Conservation (phyloP, 1,140 invertebrate species). For the Drosophila subpulchrella region DNA sequence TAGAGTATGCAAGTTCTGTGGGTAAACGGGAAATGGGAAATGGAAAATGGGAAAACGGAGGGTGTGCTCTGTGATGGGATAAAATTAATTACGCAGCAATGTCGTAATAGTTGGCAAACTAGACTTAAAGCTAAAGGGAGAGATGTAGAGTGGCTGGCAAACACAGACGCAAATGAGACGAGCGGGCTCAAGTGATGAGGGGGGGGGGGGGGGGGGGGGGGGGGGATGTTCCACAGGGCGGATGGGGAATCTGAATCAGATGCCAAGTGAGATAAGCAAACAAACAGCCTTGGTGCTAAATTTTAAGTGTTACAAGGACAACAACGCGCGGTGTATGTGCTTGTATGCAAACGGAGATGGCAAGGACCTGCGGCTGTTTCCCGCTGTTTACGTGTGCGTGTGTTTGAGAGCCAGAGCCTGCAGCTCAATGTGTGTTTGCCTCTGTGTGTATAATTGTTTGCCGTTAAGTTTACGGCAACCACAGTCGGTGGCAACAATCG, state of each 20-base stretch:
- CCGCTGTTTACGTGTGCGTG: constrained; percentile 23
- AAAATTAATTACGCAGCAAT: constrained; percentile 62
- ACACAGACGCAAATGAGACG: constrained; percentile 37
- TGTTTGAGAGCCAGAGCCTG: neutral
- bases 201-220: neutral
- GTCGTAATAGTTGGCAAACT: constrained; percentile 64
- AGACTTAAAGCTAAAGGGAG: constrained; percentile 25
- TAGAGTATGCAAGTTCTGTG: constrained; percentile 10
- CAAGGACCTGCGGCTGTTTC: constrained; percentile 64
- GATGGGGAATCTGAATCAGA: constrained; percentile 64
- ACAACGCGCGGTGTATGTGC: constrained; percentile 40
- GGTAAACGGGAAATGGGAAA: constrained; percentile 1
- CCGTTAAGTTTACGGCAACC: constrained; percentile 80
- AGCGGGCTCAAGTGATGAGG: constrained; percentile 16
- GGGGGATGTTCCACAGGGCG: constrained; percentile 20
- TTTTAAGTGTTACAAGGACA: constrained; percentile 83
- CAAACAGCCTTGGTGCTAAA: constrained; percentile 80
- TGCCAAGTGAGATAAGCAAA: constrained; percentile 76
- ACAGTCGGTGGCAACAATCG: constrained; percentile 73
- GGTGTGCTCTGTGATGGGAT: neutral
- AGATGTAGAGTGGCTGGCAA: constrained; percentile 10
- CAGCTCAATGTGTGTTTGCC: constrained; percentile 5
- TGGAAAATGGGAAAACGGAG: neutral
- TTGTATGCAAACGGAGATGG: constrained; percentile 36
- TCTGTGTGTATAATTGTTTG: constrained; percentile 71